These are phyloP conservation scores for Amblyjoppa proteus DNA, from an alignment of 2,888 invertebrate species.

Conservation along the genomic window DNA sequence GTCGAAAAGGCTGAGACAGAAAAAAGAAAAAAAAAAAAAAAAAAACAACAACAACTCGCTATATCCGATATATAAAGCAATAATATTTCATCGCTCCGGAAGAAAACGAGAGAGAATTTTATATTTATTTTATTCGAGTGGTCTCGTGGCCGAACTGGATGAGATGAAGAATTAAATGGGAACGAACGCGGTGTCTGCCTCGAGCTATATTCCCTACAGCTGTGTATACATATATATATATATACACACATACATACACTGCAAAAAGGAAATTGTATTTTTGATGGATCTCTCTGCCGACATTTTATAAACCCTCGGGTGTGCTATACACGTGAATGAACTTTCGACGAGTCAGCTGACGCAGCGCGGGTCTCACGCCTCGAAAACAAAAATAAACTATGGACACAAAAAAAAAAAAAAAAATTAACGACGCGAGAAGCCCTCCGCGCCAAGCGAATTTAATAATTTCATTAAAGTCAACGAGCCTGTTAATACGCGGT, in stretches of 20 bases:
- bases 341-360: slow-evolving; percentile 35
- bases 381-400: not conserved
- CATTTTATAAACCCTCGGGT: slow-evolving; percentile 14
- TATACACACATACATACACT: not conserved
- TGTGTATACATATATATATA: not conserved
- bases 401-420: not conserved
- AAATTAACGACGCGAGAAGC: not conserved
- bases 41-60: not conserved
- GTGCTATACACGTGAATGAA: slow-evolving; percentile 26
- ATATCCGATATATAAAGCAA: slow-evolving; percentile 1
- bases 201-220: not conserved
- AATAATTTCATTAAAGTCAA: slow-evolving; percentile 26
- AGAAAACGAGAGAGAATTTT: not conserved
- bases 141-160: not conserved
- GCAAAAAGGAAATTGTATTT: slow-evolving; percentile 48
- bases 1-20: not conserved
- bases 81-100: slow-evolving; percentile 4
- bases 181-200: slow-evolving; percentile 7
- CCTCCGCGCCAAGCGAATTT: slow-evolving; percentile 20
- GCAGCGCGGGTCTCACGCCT: not conserved
- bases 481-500: slow-evolving; percentile 26
- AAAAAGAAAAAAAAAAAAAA: not conserved
- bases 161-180: slow-evolving; percentile 35
- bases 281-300: slow-evolving; percentile 41
- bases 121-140: slow-evolving; percentile 27